Base-by-base conservation (phyloP, 2,888 invertebrate species). In the Euplagia quadripunctaria region DNA sequence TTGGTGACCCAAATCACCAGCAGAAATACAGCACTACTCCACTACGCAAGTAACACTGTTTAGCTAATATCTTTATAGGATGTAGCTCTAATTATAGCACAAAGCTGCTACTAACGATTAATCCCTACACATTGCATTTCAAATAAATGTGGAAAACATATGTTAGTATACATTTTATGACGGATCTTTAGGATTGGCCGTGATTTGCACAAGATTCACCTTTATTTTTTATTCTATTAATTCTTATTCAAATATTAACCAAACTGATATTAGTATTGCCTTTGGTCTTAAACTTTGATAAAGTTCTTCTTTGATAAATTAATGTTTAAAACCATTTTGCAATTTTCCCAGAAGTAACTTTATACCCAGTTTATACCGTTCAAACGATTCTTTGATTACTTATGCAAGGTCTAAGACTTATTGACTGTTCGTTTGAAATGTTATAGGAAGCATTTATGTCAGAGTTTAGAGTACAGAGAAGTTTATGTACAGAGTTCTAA, bases 271-370 rank as follows among this genome's bases (percentile, higher is more conserved):
- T 7, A 31, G 61, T 31, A 14, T 17, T 63, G 12, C n/a, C 16
- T 49, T 49, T 20, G 20, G 43, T 71, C 43, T 31, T 31, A 58
- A 46, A 55, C 16, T 42, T 63, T 61, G 41, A 51, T 42, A 46
- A 65, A 63, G 51, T 67, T 63, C 67, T 72, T 43, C 63, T 72
- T 72, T 67, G 67, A 63, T 67, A 68, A 72, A 72, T 72, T 43
- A 64, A 64, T 58, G 41, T 69, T 8, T 16, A 31, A 46, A 17
- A 68, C n/a, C 41, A 72, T 31, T 63, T 63, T 46, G 41, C n/a
- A 41, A 66, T 66, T 61, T 69, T 70, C 14, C 43, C n/a, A 66
- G 52, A 74, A 71, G 61, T 66, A 67, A 74, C 58, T 73, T 70
- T 68, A 67, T 64, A 64, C 63, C 43, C 43, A 63, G 41, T 67